These are phyloP conservation scores for Germaria angustata DNA, from an alignment of 2,888 invertebrate genomes.

Conservation along the genomic window DNA sequence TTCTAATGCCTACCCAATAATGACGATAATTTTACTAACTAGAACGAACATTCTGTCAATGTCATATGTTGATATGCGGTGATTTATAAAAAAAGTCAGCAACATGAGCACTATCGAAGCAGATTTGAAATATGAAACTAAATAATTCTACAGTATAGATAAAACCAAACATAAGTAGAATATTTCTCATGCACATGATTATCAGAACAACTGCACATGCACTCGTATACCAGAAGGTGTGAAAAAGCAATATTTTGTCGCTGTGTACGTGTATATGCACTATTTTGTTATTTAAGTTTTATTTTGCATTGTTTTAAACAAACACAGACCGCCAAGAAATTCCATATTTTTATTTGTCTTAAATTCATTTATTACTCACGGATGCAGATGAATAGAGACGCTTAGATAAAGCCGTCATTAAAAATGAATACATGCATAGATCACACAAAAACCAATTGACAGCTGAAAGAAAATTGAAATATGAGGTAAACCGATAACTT, in stretches of 20 bases:
- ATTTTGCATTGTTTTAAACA: neutral
- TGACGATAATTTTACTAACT: conserved; percentile 48
- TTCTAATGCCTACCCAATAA: conserved; percentile 33
- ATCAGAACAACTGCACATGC: neutral
- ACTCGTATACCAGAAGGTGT: neutral
- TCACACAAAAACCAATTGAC: neutral
- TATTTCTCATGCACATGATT: neutral
- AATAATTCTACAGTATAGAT: neutral
- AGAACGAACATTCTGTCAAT: conserved; percentile 63
- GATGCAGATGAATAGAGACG: conserved; percentile 40
- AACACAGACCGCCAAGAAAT: conserved; percentile 26
- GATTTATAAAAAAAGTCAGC: conserved; percentile 28
- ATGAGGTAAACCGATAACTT: conserved; percentile 16
- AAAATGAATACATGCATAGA: neutral
- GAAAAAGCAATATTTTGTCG: neutral
- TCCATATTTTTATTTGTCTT: neutral
- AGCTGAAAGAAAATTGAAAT: neutral
- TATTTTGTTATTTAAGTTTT: neutral
- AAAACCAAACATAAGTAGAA: neutral
- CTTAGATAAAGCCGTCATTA: conserved; percentile 14
- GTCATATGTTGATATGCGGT: conserved; percentile 61
- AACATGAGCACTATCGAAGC: conserved; percentile 18
- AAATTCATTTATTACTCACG: conserved; percentile 16
- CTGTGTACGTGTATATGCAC: neutral
- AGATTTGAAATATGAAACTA: conserved; percentile 50